These are phyloP conservation scores for Panthera leo DNA, from an alignment of 2,113 vertebrate species.

Conservation along the genomic window DNA sequence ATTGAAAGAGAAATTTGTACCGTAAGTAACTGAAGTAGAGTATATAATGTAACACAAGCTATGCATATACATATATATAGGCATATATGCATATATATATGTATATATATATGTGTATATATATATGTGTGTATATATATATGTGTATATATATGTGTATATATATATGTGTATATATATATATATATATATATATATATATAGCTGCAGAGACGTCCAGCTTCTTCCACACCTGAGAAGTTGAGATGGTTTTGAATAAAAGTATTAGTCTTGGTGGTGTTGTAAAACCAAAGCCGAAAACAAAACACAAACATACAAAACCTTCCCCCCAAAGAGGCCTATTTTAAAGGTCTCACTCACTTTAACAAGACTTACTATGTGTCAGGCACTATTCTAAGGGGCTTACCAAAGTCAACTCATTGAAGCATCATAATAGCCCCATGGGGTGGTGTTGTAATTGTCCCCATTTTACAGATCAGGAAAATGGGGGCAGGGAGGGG, in stretches of 20 bases:
- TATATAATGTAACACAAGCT: background rate
- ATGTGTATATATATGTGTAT: too few species aligned
- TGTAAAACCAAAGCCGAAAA: background rate
- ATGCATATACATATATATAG: too few species aligned
- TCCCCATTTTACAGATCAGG: background rate
- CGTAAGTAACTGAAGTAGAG: background rate
- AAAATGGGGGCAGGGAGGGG: background rate
- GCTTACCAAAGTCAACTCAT: background rate
- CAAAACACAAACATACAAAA: background rate
- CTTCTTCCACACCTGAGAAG: background rate
- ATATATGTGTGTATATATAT: background rate
- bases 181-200: too few species aligned
- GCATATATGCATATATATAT: too few species aligned
- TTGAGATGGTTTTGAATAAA: constrained; percentile 2
- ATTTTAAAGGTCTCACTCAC: constrained; percentile 26
- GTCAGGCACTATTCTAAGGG: background rate
- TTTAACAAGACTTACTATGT: background rate
- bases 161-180: too few species aligned
- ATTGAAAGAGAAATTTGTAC: background rate
- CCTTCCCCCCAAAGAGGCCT: background rate
- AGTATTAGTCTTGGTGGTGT: background rate
- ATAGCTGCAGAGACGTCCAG: background rate
- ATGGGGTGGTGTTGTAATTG: background rate
- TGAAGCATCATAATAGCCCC: background rate
- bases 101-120: too few species aligned